Percentiles rank a stretch among this genome's conserved stretches.
phyloP scores from a whole-genome alignment of 2,888 invertebrate genomes.

The Lasius fuliginosus region DNA sequence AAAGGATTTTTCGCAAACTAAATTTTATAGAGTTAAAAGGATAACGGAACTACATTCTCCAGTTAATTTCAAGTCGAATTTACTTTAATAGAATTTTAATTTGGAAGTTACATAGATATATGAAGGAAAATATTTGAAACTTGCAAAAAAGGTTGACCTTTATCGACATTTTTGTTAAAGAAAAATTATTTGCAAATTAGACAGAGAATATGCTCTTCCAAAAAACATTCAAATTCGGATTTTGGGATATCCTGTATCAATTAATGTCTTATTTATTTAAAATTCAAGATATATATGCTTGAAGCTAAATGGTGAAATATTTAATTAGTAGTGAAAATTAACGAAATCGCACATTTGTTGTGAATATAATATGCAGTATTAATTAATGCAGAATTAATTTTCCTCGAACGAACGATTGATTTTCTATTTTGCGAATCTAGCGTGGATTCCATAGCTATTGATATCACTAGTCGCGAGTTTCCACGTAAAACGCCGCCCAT shows the following conservation, averaged over 20 bases:
- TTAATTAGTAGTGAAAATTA: conserved; percentile 24
- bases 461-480: conserved; percentile 70
- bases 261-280: conserved; percentile 23
- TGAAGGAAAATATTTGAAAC: not conserved
- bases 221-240: not conserved
- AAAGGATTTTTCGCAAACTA: not conserved
- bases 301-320: not conserved
- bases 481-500: conserved; percentile 76
- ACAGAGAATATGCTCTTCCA: not conserved
- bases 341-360: not conserved
- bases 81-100: not conserved
- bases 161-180: not conserved
- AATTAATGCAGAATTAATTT: conserved; percentile 20
- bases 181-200: not conserved
- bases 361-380: conserved; percentile 27
- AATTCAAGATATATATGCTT: not conserved
- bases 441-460: conserved; percentile 55
- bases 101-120: not conserved
- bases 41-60: not conserved
- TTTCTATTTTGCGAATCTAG: conserved; percentile 53
- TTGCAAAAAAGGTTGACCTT: not conserved
- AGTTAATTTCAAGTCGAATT: not conserved
- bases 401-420: conserved; percentile 12
- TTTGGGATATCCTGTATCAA: not conserved
- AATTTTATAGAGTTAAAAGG: not conserved